phyloP scores from a whole-genome alignment of 2,113 vertebrate species.

The Martes martes region DNA sequence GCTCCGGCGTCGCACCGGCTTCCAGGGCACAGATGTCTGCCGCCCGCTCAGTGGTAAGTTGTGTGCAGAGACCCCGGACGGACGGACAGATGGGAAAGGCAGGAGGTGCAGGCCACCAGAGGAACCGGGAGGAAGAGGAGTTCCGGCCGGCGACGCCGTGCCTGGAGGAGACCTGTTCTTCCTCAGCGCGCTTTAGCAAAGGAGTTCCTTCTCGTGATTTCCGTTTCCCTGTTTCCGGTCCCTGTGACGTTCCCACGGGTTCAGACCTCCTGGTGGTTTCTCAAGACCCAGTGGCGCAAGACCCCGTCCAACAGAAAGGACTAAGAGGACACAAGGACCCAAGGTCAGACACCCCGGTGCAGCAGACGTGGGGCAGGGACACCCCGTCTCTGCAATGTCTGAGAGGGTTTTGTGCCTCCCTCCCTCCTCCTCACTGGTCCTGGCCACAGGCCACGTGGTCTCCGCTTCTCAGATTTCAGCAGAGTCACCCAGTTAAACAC shows the following conservation, averaged over 20 bases:
- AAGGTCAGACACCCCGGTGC: background rate
- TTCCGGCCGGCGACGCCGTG: background rate
- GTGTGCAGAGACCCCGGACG: background rate
- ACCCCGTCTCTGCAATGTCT: background rate
- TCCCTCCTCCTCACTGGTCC: background rate
- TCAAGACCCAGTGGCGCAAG: no score
- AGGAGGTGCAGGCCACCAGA: no score
- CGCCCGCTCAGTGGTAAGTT: background rate
- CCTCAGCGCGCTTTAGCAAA: background rate
- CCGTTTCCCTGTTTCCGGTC: background rate
- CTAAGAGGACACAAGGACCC: background rate
- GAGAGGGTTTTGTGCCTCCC: background rate
- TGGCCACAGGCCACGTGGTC: accelerated
- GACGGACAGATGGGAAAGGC: background rate
- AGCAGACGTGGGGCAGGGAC: background rate
- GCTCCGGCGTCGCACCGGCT: background rate
- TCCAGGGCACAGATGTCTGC: background rate
- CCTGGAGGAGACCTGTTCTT: background rate
- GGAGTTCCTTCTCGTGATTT: background rate
- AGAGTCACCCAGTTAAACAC: background rate
- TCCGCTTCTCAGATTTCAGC: background rate
- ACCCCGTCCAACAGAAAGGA: background rate
- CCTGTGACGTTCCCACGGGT: background rate
- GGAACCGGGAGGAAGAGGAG: background rate
- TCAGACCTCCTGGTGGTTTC: background rate